Conservation (phyloP, 2,888 invertebrate genomes). For the Ferdinandea cuprea region DNA sequence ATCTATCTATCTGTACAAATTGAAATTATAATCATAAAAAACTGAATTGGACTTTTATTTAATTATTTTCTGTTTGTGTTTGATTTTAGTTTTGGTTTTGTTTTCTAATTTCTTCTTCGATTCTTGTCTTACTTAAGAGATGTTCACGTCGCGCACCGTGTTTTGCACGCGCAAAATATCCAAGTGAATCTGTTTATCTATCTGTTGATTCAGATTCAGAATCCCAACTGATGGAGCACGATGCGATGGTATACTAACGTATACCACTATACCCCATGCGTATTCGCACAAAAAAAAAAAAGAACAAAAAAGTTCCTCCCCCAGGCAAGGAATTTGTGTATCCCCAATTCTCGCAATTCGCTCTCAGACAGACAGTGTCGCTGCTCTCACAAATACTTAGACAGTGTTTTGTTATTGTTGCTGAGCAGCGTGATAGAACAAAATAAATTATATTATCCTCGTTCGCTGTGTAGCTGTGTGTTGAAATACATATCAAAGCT, state of each 20-base stretch:
- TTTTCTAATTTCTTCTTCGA: neutral
- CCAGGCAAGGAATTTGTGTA: conserved; percentile 56
- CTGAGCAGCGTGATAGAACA: neutral
- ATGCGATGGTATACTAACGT: conserved; percentile 54
- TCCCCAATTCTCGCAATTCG: conserved; percentile 40
- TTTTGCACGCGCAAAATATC: conserved; percentile 45
- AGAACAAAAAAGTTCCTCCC: conserved; percentile 58
- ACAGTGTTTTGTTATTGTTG: no score
- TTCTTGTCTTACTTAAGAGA: conserved; percentile 6
- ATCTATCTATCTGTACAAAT: neutral
- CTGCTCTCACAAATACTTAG: conserved; percentile 53
- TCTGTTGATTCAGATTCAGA: conserved; percentile 74
- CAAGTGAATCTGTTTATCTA: conserved; percentile 70
- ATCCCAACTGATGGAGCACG: conserved; percentile 71
- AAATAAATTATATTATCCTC: conserved; percentile 34
- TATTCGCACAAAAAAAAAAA: conserved; percentile 55
- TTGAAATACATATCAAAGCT: neutral
- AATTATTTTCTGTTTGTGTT: conserved; percentile 35
- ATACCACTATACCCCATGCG: conserved; percentile 29
- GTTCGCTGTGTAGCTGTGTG: conserved; percentile 14
- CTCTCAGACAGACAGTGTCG: conserved; percentile 32
- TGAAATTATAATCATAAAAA: conserved; percentile 34
- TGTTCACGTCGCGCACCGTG: conserved; percentile 17
- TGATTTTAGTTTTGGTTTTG: conserved; percentile 15
- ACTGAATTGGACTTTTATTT: conserved; percentile 53